These are phyloP conservation scores for Pelosia muscerda DNA, from an alignment of 2,888 invertebrate species.

Conservation along the genomic window DNA sequence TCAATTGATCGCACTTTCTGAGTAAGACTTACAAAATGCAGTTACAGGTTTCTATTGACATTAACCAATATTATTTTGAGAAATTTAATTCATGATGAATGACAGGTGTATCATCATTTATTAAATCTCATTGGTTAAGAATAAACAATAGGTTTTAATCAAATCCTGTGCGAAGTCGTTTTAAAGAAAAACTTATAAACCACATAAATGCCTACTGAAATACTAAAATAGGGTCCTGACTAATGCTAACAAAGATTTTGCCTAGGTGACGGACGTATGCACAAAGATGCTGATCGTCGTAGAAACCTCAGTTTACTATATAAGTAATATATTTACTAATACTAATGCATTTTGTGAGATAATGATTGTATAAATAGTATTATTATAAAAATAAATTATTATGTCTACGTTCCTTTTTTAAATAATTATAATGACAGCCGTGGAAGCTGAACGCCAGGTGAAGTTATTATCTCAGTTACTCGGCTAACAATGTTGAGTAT, in stretches of 20 bases:
- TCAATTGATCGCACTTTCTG: conserved; percentile 27
- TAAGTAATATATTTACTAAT: neutral
- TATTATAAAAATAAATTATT: neutral
- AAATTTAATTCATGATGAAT: no score
- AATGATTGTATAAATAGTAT: neutral
- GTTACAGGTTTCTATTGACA: neutral
- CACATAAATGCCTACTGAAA: no score
- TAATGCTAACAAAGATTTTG: no score
- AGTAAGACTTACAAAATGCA: conserved; percentile 12
- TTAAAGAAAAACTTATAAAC: no score
- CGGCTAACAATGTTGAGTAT: conserved; percentile 18
- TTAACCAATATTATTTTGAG: neutral
- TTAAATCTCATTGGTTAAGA: neutral
- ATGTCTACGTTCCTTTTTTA: conserved; percentile 10
- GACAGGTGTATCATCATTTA: neutral
- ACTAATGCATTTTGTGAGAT: no score
- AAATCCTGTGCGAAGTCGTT: no score
- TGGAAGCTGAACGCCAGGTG: conserved; percentile 17
- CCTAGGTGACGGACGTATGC: no score
- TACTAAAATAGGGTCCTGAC: no score
- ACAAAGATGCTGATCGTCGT: no score
- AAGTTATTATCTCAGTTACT: conserved; percentile 34
- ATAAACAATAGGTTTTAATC: no score
- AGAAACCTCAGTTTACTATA: no score
- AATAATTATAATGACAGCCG: conserved; percentile 24